Evolutionary conservation across 2,113 vertebrate species (phyloP), one percentile per base, ranked within the genome.

Genomic region (Colinus virginianus): DNA sequence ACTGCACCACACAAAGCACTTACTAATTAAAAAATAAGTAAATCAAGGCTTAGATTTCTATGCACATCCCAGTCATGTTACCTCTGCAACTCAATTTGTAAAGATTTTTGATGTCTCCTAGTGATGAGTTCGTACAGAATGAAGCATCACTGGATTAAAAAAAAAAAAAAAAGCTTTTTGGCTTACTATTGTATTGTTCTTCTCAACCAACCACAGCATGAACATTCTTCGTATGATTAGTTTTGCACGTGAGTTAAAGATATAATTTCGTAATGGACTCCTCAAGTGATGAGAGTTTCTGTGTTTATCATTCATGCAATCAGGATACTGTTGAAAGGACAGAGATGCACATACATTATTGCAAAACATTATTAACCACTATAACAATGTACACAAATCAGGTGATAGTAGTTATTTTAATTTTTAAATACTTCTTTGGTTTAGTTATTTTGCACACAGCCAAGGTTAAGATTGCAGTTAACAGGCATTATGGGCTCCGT

Each of bases 11-110:
- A 89, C 19, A 79, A 61, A 93, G 55, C 46, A 63, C 45, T 90
- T 2, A 2, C 46, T 84, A 92, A 94, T 93, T 94, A 94, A 84
- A 84, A 90, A 90, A 46, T 10, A 90, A 90, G 63, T 74, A 81
- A 77, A 92, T 68, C 18, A 85, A 91, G 95, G 61, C 67, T 62
- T 63, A 38, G 72, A 61, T 86, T 86, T 78, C 69, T 88, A 58
- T 75, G 61, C 83, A 95, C 78, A 69, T 91, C 63, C 28, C 22
- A 3, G 25, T 69, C 67, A 91, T 71, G 45, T 81, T 70, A 61
- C 16, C 40, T 63, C 7, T 38, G 45, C 90, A 95, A 95, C 58
- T 91, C 56, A 55, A 74, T 92, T 75, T 56, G 58, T 86, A 93
- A 94, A 89, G 81, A 62, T 90, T 63, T 95, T 43, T 85, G 1